Base-by-base conservation (phyloP, 2,888 invertebrate species). In the Troides aeacus region DNA sequence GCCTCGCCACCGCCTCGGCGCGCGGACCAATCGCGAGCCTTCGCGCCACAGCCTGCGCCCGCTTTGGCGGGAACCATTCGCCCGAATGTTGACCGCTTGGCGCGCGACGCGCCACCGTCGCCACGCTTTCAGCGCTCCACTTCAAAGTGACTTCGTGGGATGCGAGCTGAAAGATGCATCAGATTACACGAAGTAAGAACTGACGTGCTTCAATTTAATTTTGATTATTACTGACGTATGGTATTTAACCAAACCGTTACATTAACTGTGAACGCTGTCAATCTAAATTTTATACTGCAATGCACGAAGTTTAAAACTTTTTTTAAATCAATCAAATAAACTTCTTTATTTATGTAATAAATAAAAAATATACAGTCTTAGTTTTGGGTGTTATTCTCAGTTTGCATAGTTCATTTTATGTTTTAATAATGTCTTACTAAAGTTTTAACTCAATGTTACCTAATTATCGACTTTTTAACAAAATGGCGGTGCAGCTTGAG, bases 41-140 rank as follows among this genome's bases (percentile, higher is more conserved):
- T 90, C 91, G 89, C 91, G 92, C 91, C 90, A 88, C 86, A 89
- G 89, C 91, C 90, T 90, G 89, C 86, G 85, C 84, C 83, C 82
- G 85, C 90, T 92, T 90, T 88, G 92, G 91, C 90, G 85, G 84
- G 81, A 84, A 82, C 79, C 78, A 72, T 77, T 78, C 78, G 76
- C 72, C 76, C 85, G 82, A 83, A 75, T 73, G 81, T 77, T 81
- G 76, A 81, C 82, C 81, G 83, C 78, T 75, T 79, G 79, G 79
- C 79, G 75, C 79, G 78, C 73, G 70, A 70, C 74, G 76, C 73
- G 75, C 80, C 82, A 78, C 79, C 78, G 73, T 73, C 73, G 75
- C 73, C 75, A 72, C 76, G 77, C 75, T 80, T 82, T 81, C 81
- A 81, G 80, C 76, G 74, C 77, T 78, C 78, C 76, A 78, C 80